Evolutionary conservation across 2,113 vertebrate species (phyloP).

Genomic region (Zootoca vivipara): DNA sequence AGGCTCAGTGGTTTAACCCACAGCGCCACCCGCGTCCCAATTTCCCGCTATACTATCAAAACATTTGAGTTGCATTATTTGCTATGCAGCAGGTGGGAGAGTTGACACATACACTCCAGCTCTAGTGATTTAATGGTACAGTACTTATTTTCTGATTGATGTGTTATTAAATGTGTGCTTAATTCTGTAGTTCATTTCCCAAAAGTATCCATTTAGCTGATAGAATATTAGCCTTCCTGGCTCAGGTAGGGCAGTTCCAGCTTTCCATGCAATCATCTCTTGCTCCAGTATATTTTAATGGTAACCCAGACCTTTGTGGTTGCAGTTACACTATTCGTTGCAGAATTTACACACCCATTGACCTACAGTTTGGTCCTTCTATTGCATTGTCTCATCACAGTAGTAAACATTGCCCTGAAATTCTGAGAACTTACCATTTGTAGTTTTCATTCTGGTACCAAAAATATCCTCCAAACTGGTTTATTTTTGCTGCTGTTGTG

Average conservation of each 20-base stretch:
- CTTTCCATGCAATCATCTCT: background rate
- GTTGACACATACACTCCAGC: background rate
- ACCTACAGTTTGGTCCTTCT: too few relatives aligned
- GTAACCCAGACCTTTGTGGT: too few relatives aligned
- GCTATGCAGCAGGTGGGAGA: background rate
- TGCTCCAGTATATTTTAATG: background rate
- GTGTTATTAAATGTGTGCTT: background rate
- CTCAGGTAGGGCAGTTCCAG: background rate
- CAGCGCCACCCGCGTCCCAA: too few relatives aligned
- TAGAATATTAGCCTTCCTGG: background rate
- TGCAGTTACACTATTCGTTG: too few relatives aligned
- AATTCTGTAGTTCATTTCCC: background rate
- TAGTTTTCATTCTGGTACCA: too few relatives aligned
- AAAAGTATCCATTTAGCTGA: background rate
- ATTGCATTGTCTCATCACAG: too few relatives aligned
- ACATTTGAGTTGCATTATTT: background rate
- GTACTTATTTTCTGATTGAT: background rate
- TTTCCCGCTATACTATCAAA: background rate
- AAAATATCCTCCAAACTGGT: too few relatives aligned
- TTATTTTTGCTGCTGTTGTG: too few relatives aligned
- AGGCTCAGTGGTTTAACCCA: too few relatives aligned
- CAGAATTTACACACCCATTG: too few relatives aligned
- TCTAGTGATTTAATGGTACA: background rate
- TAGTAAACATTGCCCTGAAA: too few relatives aligned
- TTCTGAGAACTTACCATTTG: too few relatives aligned